Evolutionary conservation across 2,797 vertebrate species (phyloP), one percentile per base, ranked within the genome.

Genomic region (Acestrorhynchus altus): DNA sequence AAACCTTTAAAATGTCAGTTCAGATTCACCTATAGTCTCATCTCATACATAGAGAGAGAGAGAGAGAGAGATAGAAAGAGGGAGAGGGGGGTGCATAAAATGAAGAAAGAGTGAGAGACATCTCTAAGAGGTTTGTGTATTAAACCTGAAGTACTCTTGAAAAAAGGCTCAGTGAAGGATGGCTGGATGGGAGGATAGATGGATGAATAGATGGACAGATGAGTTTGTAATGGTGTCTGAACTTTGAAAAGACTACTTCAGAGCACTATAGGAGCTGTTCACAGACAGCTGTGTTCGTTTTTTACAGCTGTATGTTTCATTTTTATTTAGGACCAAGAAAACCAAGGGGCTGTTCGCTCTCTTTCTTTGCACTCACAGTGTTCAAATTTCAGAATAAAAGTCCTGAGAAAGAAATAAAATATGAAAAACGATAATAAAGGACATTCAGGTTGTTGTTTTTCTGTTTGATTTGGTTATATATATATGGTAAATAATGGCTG

Each of bases 1-100:
- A 40, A 72, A 72, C 59, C 76, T 72, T 72, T 72, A 78, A 56
- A 64, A 64, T 72, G 67, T 64, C 56, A 46, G 15, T 72, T 64
- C 24, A 49, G 16, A 78, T 56, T 49, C 60, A 44, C 49, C 47
- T 54, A 49, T 51, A n/a, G 59, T 54, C 7, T 46, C 40, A 72
- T 65, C 56, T 35, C 31, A 54, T 51, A 56, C 26, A 31, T 26
- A 31, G 60, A 40, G 60, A 40, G 31, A 39, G 35, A 54, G 20
- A 10, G 28, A 42, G 39, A 75, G 40, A 24, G 60, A 20, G 60
- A 40, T 31, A 35, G 57, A 35, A 18, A 35, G 40, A 52, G 22
- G 15, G 22, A 42, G 35, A 74, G n/a, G n/a, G n/a, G n/a, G n/a
- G n/a, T n/a, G n/a, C n/a, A n/a, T n/a, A n/a, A n/a, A n/a, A n/a